Conservation (phyloP, 2,888 invertebrate genomes). For the Pseudococcus viburni region DNA sequence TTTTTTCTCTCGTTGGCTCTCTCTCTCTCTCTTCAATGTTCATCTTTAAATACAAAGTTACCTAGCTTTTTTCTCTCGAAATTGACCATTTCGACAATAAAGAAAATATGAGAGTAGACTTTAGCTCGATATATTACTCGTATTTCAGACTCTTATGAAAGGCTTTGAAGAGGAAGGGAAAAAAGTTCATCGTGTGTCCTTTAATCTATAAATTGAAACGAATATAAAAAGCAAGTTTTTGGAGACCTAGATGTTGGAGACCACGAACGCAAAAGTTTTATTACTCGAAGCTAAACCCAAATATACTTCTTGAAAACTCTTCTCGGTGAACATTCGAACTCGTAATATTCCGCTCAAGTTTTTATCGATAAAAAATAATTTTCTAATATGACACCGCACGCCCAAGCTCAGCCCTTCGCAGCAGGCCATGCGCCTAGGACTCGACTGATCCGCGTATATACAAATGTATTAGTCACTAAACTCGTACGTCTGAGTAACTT, state of each 20-base stretch:
- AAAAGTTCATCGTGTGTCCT: conserved; percentile 44
- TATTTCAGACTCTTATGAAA: conserved; percentile 17
- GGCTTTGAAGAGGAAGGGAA: neutral
- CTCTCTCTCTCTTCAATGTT: neutral
- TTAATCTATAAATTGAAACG: conserved; percentile 49
- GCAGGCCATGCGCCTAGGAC: neutral
- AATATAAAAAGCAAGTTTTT: conserved; percentile 20
- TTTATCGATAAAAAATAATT: conserved; percentile 58
- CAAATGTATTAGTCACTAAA: conserved; percentile 53
- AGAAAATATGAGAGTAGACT: conserved; percentile 6
- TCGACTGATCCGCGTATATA: conserved; percentile 12
- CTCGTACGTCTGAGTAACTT: conserved; percentile 56
- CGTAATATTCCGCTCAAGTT: conserved; percentile 54
- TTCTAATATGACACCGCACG: conserved; percentile 30
- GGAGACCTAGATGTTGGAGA: conserved; percentile 4
- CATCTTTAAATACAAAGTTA: neutral
- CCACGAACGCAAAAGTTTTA: conserved; percentile 51
- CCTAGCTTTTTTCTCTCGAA: neutral
- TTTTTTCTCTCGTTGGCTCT: neutral
- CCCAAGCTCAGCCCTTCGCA: too few species aligned
- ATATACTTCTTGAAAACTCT: conserved; percentile 45
- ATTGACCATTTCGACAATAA: conserved; percentile 20
- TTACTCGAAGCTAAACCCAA: conserved; percentile 49
- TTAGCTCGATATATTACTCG: neutral
- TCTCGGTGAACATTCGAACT: conserved; percentile 47